Evolutionary conservation across 2,797 vertebrate genomes (phyloP).

Genomic region (Sebastes reedi): DNA sequence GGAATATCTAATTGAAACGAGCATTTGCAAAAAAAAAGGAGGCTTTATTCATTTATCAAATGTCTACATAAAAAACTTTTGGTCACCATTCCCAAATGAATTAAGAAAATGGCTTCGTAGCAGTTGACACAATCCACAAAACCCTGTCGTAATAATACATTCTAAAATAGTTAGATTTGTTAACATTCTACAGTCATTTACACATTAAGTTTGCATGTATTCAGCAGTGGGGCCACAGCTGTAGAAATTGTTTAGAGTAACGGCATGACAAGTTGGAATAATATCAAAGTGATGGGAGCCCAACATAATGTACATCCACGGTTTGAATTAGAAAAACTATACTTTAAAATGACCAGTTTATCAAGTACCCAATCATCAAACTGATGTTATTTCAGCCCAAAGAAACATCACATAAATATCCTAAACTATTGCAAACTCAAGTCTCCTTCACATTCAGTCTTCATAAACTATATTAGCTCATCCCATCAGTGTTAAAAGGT

Average conservation of each 20-base stretch:
- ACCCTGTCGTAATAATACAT: conserved; percentile 56
- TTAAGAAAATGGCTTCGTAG: conserved; percentile 57
- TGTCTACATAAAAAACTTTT: conserved; percentile 53
- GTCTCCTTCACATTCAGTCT: not conserved
- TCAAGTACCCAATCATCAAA: conserved; percentile 1
- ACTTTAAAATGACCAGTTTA: not conserved
- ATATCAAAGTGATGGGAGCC: not conserved
- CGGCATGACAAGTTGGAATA: not conserved
- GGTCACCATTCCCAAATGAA: conserved; percentile 44
- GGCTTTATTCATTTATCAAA: conserved; percentile 77
- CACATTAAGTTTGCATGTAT: conserved; percentile 26
- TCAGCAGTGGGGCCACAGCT: conserved; percentile 21
- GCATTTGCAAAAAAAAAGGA: conserved; percentile 39
- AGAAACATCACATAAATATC: conserved; percentile 6
- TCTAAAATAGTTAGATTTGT: conserved; percentile 66
- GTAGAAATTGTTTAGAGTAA: not conserved
- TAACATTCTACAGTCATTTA: conserved; percentile 69
- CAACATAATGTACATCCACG: not conserved
- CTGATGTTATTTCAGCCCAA: conserved; percentile 1
- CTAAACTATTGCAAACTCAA: not conserved
- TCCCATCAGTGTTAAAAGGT: conserved; percentile 18
- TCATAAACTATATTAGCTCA: conserved; percentile 1
- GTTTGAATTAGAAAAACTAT: not conserved
- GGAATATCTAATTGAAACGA: conserved; percentile 65
- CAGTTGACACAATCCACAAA: conserved; percentile 52